Percentiles rank a stretch among this genome's conserved stretches.
Evolutionary conservation across 2,113 vertebrate genomes (phyloP).

Genomic region (Periophthalmus modestus): DNA sequence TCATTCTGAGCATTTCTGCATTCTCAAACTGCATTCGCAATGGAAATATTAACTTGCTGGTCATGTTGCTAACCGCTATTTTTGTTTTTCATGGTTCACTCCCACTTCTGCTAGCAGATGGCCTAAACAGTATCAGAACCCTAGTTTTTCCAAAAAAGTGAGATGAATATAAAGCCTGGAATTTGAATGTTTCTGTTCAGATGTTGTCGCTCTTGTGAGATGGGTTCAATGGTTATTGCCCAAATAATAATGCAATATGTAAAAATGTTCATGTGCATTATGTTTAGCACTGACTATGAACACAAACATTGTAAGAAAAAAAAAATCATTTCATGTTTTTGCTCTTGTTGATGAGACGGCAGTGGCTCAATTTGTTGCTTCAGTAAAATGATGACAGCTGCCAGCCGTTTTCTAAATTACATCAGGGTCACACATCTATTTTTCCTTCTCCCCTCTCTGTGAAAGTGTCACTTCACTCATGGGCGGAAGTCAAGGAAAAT

Average conservation of each 20-base stretch:
- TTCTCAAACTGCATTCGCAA: too few relatives aligned
- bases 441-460: constrained; percentile 5
- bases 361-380: constrained; percentile 55
- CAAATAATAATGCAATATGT: not conserved
- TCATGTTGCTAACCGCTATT: too few relatives aligned
- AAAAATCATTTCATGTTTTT: constrained; percentile 28
- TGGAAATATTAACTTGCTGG: too few relatives aligned
- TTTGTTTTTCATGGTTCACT: too few relatives aligned
- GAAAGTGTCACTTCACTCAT: constrained; percentile 31
- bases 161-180: not conserved
- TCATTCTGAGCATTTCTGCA: too few relatives aligned
- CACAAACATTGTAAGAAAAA: constrained; percentile 1
- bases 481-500: constrained; percentile 51
- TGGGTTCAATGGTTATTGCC: too few relatives aligned
- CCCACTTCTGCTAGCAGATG: too few relatives aligned
- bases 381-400: constrained; percentile 61
- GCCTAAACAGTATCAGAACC: too few relatives aligned
- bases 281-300: not conserved
- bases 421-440: constrained; percentile 34
- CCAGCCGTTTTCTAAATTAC: constrained; percentile 43
- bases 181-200: not conserved
- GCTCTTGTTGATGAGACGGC: constrained; percentile 37
- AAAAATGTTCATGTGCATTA: not conserved
- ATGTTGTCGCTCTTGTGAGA: not conserved
- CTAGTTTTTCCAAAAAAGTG: not conserved